Conservation (phyloP, 2,888 invertebrate species). For the Thymelicus lineola region DNA sequence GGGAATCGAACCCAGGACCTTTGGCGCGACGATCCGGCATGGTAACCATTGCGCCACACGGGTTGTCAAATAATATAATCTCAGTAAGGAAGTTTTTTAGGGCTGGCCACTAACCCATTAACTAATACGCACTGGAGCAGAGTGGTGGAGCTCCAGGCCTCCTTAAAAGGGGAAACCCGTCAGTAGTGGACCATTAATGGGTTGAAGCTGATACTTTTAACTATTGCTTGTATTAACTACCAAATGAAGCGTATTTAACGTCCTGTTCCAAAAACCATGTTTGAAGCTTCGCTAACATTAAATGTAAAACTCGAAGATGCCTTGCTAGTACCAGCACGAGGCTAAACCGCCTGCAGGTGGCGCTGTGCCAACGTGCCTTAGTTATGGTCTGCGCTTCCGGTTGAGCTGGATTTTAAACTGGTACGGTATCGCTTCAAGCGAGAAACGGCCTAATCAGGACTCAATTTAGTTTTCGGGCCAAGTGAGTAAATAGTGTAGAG, state of each 20-base stretch:
- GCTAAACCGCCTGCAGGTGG: slow-evolving; percentile 27
- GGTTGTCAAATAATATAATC: too few species aligned
- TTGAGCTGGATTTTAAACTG: slow-evolving; percentile 11
- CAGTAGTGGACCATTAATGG: too few species aligned
- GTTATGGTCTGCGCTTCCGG: slow-evolving; percentile 15
- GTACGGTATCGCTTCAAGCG: background rate
- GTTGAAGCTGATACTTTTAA: too few species aligned
- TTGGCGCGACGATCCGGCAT: too few species aligned
- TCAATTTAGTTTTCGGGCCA: background rate
- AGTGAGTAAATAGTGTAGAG: background rate
- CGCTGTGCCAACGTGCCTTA: slow-evolving; percentile 21
- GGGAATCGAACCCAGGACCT: too few species aligned
- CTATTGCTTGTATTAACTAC: background rate
- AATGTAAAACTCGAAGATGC: slow-evolving; percentile 14
- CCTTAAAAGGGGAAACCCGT: too few species aligned
- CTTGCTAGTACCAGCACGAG: slow-evolving; percentile 9
- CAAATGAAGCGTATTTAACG: background rate
- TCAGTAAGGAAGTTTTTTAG: too few species aligned
- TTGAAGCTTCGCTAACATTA: background rate
- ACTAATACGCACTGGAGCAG: too few species aligned
- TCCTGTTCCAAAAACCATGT: background rate
- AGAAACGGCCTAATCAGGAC: slow-evolving; percentile 2
- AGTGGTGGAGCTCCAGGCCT: too few species aligned
- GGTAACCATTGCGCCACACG: too few species aligned
- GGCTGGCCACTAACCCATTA: too few species aligned